Base-by-base conservation (phyloP, 2,113 vertebrate species). In the Daboia siamensis region DNA sequence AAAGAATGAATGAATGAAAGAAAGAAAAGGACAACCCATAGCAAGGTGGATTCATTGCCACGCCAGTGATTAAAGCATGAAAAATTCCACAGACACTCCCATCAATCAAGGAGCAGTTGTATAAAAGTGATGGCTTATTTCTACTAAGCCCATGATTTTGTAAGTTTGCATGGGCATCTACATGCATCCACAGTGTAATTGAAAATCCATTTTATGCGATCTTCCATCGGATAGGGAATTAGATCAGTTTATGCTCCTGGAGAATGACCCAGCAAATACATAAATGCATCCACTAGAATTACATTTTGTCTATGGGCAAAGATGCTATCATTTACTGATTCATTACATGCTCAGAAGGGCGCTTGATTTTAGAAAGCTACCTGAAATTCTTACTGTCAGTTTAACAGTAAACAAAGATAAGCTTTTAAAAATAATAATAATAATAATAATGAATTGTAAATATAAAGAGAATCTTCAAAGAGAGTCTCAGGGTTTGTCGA, bases 301-400 rank as follows among this genome's bases (percentile, higher is more conserved):
- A 95, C 69, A 95, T 89, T 96, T 95, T 64, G 89, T 96, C 95
- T 91, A 44, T 1, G 2, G 93, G 93, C 88, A 92, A 95, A 94
- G 92, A 93, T 86, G 86, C 94, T 95, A 92, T 96, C 95, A 89
- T 95, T 96, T 95, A 95, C 97, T 96, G 96, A 98, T 97, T 97
- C 97, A 96, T 98, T 97, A 96, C 95, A 93, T 88, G 96, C 97
- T 93, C 95, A 93, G 94, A 89, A 52, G 97, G 95, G 89, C 87
- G 91, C 93, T 95, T 96, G 96, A 93, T 96, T 97, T 95, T 90
- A 57, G 48, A 96, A 97, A 96, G 91, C 95, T 96, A 96, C 97
- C 95, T 97, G 96, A 94, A 96, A 96, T 97, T 95, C 95, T 87
- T 91, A 29, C 92, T 93, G 91, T 92, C 93, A 92, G 90, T 48